A percentile compares a stretch with the other conserved stretches of the same genome.
These are phyloP conservation scores for Drosophila chauvacae DNA, from an alignment of 1,140 invertebrate genomes.

Conservation along the genomic window DNA sequence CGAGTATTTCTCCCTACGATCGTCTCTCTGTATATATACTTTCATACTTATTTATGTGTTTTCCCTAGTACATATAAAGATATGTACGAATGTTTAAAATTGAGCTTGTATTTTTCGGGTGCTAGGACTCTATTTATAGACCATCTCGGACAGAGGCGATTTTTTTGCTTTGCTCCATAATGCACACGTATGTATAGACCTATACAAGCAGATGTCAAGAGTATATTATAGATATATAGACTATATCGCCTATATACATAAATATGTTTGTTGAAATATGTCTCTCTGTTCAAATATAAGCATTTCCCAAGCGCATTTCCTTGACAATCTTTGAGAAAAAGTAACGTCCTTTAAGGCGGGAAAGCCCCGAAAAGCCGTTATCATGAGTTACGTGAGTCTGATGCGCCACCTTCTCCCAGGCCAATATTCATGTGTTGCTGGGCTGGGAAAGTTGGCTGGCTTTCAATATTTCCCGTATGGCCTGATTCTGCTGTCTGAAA, in stretches of 20 bases:
- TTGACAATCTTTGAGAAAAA: constrained; percentile 16
- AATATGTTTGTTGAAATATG: constrained; percentile 19
- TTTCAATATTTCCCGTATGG: constrained; percentile 43
- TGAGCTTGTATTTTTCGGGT: constrained; percentile 64
- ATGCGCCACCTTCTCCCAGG: background rate
- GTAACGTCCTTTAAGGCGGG: constrained; percentile 14
- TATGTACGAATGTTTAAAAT: constrained; percentile 40
- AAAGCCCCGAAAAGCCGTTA: constrained; percentile 11
- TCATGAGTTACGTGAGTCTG: constrained; percentile 18
- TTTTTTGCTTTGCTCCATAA: constrained; percentile 57
- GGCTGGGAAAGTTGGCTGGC: constrained; percentile 29
- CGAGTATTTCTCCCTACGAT: constrained; percentile 40
- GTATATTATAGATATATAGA: constrained; percentile 42
- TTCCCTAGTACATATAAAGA: constrained; percentile 47
- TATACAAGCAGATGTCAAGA: constrained; percentile 20
- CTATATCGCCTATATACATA: constrained; percentile 25
- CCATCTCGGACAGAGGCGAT: constrained; percentile 56
- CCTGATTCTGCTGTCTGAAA: constrained; percentile 29
- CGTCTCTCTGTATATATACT: constrained; percentile 35
- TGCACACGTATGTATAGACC: constrained; percentile 40
- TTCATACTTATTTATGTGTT: constrained; percentile 50
- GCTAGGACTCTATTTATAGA: constrained; percentile 75
- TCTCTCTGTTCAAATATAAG: constrained; percentile 19
- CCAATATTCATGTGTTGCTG: constrained; percentile 8
- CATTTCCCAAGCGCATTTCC: constrained; percentile 5